Conservation (phyloP, 2,797 vertebrate genomes). For the Coluber constrictor region DNA sequence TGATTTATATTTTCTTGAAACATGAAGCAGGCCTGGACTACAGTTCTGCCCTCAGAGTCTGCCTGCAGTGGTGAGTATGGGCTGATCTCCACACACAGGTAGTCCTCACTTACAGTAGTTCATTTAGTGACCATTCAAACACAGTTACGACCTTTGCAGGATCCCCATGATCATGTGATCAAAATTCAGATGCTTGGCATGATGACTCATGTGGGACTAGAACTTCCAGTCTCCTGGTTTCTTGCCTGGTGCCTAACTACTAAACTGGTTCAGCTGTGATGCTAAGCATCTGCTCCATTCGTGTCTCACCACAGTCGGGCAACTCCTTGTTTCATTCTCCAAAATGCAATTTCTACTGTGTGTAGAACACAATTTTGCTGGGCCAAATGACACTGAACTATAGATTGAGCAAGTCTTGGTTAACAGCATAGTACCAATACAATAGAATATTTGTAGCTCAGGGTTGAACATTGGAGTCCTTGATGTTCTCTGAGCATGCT, state of each 20-base stretch:
- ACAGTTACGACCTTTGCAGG: not conserved
- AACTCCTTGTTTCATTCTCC: not conserved
- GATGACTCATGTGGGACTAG: not conserved
- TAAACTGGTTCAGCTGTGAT: not conserved
- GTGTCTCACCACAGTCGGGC: not conserved
- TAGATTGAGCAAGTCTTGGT: not conserved
- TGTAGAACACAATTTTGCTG: not conserved
- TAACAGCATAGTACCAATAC: not conserved
- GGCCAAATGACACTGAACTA: not conserved
- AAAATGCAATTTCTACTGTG: not conserved
- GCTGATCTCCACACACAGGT: not conserved
- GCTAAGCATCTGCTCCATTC: not conserved
- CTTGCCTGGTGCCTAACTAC: not conserved
- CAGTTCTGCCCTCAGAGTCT: no score
- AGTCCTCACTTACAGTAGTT: not conserved
- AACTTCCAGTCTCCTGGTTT: not conserved
- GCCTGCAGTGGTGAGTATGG: no score
- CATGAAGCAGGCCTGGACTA: not conserved
- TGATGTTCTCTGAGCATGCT: no score
- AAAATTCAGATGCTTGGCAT: not conserved
- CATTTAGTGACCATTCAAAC: not conserved
- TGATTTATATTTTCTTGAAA: not conserved
- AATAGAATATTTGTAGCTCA: no score
- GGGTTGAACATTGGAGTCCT: no score
- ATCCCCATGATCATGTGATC: not conserved